phyloP scores from a whole-genome alignment of 2,797 vertebrate genomes.

The Gymnopithys bicolor region DNA sequence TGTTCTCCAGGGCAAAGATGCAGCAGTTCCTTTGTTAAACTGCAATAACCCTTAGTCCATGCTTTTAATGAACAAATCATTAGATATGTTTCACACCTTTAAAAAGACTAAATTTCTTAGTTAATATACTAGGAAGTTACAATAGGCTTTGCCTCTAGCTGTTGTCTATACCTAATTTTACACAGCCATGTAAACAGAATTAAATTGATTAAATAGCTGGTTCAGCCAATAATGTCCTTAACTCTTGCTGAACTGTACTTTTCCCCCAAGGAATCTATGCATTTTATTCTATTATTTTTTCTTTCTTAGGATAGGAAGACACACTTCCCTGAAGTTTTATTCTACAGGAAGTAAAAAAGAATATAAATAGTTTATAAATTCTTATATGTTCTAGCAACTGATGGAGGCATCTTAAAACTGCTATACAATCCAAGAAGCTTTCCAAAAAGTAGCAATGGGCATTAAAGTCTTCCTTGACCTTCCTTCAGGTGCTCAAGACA shows the following conservation, averaged over 20 bases:
- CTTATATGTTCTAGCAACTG: not conserved
- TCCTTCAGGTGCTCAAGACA: not conserved
- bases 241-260: not conserved
- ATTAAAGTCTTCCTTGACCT: not conserved
- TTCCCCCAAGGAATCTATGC: not conserved
- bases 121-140: not conserved
- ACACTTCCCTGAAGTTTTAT: not conserved
- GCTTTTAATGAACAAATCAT: not conserved
- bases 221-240: not conserved
- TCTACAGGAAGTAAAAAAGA: not conserved
- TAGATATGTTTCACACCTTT: not conserved
- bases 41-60: not conserved
- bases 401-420: not conserved
- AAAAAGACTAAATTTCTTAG: not conserved
- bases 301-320: not conserved
- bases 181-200: not conserved
- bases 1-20: not conserved
- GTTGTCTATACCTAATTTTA: conserved; percentile 10
- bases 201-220: not conserved
- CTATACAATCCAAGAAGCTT: not conserved
- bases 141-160: not conserved
- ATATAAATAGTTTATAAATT: not conserved
- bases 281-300: not conserved
- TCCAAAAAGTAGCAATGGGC: not conserved
- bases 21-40: not conserved